phyloP scores from a whole-genome alignment of 2,888 invertebrate genomes.

The Biston stratarius region DNA sequence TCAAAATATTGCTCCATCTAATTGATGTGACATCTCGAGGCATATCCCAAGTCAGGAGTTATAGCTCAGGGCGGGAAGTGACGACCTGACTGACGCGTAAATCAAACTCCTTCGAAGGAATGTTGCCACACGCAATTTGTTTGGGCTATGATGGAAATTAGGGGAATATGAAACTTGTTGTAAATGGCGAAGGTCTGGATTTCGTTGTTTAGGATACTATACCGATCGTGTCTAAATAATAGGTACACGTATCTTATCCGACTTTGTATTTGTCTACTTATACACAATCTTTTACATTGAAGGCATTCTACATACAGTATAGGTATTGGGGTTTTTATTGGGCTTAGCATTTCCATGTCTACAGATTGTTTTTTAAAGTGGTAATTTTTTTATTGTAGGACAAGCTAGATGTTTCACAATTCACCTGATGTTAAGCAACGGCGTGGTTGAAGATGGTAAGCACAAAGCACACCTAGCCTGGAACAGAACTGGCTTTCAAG shows the following conservation, averaged over 20 bases:
- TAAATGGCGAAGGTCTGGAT: neutral
- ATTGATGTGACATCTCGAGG: constrained; percentile 49
- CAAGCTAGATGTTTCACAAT: no score
- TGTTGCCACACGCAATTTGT: constrained; percentile 45
- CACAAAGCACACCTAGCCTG: no score
- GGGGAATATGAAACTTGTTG: constrained; percentile 17
- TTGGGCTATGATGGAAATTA: constrained; percentile 27
- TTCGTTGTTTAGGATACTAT: neutral
- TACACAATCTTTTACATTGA: no score
- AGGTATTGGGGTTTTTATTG: no score
- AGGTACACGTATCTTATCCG: neutral
- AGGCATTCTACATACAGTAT: no score
- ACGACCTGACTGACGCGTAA: constrained; percentile 72
- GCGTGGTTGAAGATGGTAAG: no score
- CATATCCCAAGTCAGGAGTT: constrained; percentile 57
- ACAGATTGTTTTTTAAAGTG: no score
- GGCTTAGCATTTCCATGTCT: no score
- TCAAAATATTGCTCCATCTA: constrained; percentile 32
- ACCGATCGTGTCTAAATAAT: neutral
- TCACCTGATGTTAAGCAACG: no score
- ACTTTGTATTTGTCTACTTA: no score
- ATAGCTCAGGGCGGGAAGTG: constrained; percentile 79
- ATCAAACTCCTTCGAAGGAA: constrained; percentile 62
- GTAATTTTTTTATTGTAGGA: no score
- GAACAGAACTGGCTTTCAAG: no score